Evolutionary conservation across 2,113 vertebrate genomes (phyloP), one percentile per base, ranked within the genome.

Genomic region (Toxotes jaculatrix): DNA sequence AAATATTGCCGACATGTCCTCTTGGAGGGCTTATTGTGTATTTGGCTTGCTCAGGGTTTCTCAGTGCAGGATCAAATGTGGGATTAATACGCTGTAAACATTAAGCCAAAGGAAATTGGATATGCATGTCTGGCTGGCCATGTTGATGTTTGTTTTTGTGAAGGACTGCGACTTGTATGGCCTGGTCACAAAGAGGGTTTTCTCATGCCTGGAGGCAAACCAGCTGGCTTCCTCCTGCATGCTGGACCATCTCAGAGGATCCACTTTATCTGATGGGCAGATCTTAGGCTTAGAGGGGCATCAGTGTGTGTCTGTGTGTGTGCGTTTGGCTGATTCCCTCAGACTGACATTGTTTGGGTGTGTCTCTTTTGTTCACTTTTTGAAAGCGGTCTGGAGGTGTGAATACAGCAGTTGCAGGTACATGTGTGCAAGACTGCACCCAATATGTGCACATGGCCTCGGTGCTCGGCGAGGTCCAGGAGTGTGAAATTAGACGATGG

Each of bases 401-500:
- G 82, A 92, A 90, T 42, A 21, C 83, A 75, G 83, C 79, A 80
- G 86, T 73, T 71, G 83, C 85, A 90, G 82, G 79, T 91, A 77
- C 80, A 49, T 53, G 87, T 61, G 90, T 84, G 85, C 69, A 62
- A 83, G 73, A 63, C 83, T 77, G 61, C 75, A 73, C 59, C 63
- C 87, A 87, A 86, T 84, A 85, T 88, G 79, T 65, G 73, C 34
- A 7, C 77, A 1, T 40, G 42, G 66, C 80, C 69, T 77, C 63
- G 1, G 64, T 63, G 82, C 84, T 76, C 70, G 19, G 61, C 23
- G 71, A 89, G 86, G 89, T 87, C 90, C 86, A 74, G 56, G 77
- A 87, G 92, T 95, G 93, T 94, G 94, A 94, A 93, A 93, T 90
- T 86, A 91, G 90, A 91, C 68, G 90, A 31, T 63, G 87, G 90